Conservation (phyloP, 2,888 invertebrate species). For the Dioctria rufipes region DNA sequence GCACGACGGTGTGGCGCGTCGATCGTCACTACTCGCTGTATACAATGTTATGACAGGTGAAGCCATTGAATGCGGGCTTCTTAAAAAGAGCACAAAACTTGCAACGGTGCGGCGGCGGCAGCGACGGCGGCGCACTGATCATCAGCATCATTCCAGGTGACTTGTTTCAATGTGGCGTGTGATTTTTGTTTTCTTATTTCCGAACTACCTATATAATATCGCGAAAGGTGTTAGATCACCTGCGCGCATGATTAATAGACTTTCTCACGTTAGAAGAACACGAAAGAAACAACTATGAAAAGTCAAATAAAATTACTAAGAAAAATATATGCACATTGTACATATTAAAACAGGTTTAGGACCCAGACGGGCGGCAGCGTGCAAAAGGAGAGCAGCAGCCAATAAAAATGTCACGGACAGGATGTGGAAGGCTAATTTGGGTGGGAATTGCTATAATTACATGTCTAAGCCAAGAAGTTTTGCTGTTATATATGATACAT, state of each 20-base stretch:
- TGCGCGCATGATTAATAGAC: constrained; percentile 43
- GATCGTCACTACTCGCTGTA: neutral
- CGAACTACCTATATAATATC: constrained; percentile 19
- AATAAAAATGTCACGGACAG: constrained; percentile 41
- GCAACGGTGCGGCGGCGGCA: constrained; percentile 2
- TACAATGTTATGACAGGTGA: constrained; percentile 45
- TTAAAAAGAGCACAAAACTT: constrained; percentile 26
- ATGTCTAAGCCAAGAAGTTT: constrained; percentile 34
- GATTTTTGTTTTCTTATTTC: constrained; percentile 18
- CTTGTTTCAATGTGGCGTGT: constrained; percentile 32
- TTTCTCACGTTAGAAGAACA: constrained; percentile 22
- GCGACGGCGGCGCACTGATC: neutral
- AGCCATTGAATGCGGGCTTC: constrained; percentile 7
- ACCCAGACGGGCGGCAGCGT: neutral
- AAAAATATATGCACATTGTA: constrained; percentile 21
- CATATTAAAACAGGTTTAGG: constrained; percentile 25
- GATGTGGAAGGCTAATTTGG: constrained; percentile 43
- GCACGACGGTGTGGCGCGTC: neutral
- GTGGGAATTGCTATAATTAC: constrained; percentile 45
- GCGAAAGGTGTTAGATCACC: constrained; percentile 50
- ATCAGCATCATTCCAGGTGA: constrained; percentile 37
- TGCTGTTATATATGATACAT: too few relatives aligned
- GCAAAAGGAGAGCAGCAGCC: constrained; percentile 18
- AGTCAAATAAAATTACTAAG: neutral
- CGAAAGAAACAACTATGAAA: neutral